A percentile compares a stretch with the other conserved stretches of the same genome.
Evolutionary conservation across 2,797 vertebrate species (phyloP).

Genomic region (Meda fulgida): DNA sequence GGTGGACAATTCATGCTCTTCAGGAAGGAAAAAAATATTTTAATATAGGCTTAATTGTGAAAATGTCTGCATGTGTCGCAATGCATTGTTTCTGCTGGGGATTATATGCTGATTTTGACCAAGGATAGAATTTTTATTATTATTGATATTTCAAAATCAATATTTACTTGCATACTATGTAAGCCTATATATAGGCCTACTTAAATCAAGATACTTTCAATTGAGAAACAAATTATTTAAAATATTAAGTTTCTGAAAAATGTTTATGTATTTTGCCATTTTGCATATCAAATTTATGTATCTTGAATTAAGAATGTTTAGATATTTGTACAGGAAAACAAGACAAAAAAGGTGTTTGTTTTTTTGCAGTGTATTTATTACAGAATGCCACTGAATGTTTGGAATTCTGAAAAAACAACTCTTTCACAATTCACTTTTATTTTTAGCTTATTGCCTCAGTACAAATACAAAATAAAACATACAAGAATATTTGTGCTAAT

Average conservation of each 20-base stretch:
- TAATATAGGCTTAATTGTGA: not conserved
- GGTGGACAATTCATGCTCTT: not conserved
- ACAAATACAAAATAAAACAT: conserved; percentile 34
- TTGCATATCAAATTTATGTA: not conserved
- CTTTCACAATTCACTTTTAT: conserved; percentile 17
- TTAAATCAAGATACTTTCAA: not conserved
- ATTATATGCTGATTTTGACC: not conserved
- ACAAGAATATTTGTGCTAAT: conserved; percentile 5
- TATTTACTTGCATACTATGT: not conserved
- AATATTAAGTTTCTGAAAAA: not conserved
- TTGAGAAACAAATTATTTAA: not conserved
- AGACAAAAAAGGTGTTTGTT: not conserved
- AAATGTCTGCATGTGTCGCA: not conserved
- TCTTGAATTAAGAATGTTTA: not conserved
- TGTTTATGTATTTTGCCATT: not conserved
- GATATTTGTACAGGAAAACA: not conserved
- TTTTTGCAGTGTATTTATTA: not conserved
- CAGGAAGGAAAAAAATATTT: not conserved
- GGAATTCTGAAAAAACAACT: not conserved
- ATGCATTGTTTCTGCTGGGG: not conserved
- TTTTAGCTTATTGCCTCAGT: conserved; percentile 15
- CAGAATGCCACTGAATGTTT: not conserved
- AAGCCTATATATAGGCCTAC: not conserved
- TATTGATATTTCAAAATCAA: not conserved
- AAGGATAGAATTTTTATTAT: not conserved